Conservation (phyloP, 1,140 invertebrate species). For the Trachymyrmex cornetzi region DNA sequence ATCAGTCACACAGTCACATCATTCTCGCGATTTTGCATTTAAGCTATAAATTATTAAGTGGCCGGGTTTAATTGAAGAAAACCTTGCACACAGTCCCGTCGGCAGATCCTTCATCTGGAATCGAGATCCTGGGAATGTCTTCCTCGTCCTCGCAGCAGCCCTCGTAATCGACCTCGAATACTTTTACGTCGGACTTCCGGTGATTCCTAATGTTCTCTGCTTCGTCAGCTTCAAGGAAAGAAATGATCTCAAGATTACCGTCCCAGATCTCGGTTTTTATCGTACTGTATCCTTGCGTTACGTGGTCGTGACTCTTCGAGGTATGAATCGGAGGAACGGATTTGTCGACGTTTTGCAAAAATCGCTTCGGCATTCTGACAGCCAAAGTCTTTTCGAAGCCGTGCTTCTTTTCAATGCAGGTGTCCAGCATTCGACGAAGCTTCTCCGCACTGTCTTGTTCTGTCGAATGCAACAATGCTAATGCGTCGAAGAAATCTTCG, state of each 20-base stretch:
- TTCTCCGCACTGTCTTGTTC: constrained; percentile 74
- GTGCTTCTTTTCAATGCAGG: constrained; percentile 69
- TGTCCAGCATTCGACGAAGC: constrained; percentile 75
- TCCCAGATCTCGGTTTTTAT: background rate
- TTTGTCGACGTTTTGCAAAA: constrained; percentile 12
- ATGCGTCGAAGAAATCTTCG: constrained; percentile 71
- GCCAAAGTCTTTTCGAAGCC: constrained; percentile 64
- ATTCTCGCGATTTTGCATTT: background rate
- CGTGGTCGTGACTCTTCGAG: background rate
- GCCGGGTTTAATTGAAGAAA: background rate
- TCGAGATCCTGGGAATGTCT: constrained; percentile 80
- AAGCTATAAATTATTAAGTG: background rate
- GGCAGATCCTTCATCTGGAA: constrained; percentile 77
- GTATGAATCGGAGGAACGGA: background rate
- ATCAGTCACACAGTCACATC: background rate
- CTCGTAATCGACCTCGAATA: constrained; percentile 50
- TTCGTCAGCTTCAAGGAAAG: background rate
- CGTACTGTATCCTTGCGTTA: background rate
- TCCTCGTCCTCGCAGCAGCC: constrained; percentile 66
- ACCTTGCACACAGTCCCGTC: constrained; percentile 78
- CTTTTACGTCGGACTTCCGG: background rate
- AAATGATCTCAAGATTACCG: background rate
- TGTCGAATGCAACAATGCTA: constrained; percentile 75
- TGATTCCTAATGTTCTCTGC: constrained; percentile 8
- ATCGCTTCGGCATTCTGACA: constrained; percentile 57